Evolutionary conservation across 2,888 invertebrate species (phyloP).

Genomic region (Malthinus flaveolus): DNA sequence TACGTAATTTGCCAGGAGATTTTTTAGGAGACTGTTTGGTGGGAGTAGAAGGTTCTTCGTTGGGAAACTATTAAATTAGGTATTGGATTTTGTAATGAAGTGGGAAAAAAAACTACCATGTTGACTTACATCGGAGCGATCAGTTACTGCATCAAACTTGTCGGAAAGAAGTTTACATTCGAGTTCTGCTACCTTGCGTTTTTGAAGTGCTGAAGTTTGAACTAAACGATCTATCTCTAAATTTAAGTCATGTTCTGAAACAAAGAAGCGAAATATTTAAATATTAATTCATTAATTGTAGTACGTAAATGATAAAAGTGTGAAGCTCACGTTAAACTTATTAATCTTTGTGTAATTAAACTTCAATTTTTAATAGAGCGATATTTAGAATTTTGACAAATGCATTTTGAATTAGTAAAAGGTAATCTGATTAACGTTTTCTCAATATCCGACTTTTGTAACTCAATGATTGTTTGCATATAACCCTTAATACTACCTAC

Average conservation of each 20-base stretch:
- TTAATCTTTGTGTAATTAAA: too few species aligned
- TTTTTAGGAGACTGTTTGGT: background rate
- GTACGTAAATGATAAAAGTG: too few species aligned
- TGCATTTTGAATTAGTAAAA: too few species aligned
- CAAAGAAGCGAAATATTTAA: background rate
- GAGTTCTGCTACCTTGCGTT: conserved; percentile 55
- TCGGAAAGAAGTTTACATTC: conserved; percentile 42
- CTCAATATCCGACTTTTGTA: too few species aligned
- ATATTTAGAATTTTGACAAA: too few species aligned
- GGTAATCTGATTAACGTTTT: too few species aligned
- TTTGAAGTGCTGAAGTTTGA: conserved; percentile 53
- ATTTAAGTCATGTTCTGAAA: conserved; percentile 59
- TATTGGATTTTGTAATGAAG: background rate
- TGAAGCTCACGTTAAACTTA: too few species aligned
- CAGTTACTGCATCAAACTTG: conserved; percentile 17
- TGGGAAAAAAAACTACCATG: too few species aligned
- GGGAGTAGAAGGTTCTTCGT: background rate
- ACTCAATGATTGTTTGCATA: too few species aligned
- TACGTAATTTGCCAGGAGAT: background rate
- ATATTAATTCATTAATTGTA: too few species aligned
- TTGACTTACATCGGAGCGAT: conserved; percentile 19
- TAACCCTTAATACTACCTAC: too few species aligned
- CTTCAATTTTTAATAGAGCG: too few species aligned
- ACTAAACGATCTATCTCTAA: conserved; percentile 57
- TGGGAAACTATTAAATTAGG: background rate